Conservation (phyloP, 2,888 invertebrate genomes). For the Eristalis arbustorum region DNA sequence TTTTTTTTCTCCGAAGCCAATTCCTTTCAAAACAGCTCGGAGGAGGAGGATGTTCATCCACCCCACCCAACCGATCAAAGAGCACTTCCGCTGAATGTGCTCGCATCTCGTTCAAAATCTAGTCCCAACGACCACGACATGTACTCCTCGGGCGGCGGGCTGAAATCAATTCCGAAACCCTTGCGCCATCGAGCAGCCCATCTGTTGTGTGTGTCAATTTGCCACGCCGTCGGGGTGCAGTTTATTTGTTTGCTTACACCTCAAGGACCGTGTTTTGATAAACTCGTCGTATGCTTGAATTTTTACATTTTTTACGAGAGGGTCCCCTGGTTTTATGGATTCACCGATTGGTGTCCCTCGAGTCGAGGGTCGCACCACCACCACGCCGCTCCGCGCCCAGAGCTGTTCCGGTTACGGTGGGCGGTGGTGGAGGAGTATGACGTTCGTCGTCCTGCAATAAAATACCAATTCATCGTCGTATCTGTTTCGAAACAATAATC, state of each 20-base stretch:
- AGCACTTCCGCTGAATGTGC: neutral
- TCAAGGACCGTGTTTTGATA: constrained; percentile 38
- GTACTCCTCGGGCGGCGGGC: neutral
- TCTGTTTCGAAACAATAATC: constrained; percentile 64
- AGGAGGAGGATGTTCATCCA: neutral
- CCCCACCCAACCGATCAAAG: neutral
- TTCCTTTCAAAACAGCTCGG: no score
- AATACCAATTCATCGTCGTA: constrained; percentile 66
- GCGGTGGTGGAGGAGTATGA: constrained; percentile 9
- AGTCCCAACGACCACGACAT: neutral
- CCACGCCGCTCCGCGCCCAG: no score
- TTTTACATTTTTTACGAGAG: constrained; percentile 46
- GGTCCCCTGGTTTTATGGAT: constrained; percentile 18
- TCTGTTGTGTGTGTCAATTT: constrained; percentile 20
- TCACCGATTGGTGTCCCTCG: constrained; percentile 8
- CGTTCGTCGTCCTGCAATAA: constrained; percentile 51
- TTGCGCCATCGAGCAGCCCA: neutral
- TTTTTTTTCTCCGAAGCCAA: no score
- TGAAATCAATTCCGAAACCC: neutral
- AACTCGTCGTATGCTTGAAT: constrained; percentile 21
- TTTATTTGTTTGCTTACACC: constrained; percentile 52
- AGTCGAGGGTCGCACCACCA: neutral
- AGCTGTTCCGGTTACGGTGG: no score
- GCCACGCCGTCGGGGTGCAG: constrained; percentile 25
- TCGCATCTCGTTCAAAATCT: neutral